Conservation (phyloP, 2,888 invertebrate genomes). For the Athripsodes cinereus region DNA sequence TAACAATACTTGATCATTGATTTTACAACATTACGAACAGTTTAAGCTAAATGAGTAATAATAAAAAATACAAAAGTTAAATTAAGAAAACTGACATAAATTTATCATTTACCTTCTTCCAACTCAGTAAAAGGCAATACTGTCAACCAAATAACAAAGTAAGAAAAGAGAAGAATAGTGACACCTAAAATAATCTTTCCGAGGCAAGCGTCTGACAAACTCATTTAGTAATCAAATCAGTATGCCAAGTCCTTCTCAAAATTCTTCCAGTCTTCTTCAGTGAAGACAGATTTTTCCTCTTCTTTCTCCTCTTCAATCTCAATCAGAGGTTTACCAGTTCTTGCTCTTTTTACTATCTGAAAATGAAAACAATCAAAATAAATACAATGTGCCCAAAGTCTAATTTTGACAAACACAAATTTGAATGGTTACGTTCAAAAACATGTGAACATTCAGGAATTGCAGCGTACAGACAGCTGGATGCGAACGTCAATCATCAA, state of each 20-base stretch:
- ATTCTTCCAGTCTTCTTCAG: constrained; percentile 61
- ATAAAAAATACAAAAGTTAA: no score
- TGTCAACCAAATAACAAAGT: constrained; percentile 61
- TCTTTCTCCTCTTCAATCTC: constrained; percentile 40
- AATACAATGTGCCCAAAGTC: no score
- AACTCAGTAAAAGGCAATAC: constrained; percentile 61
- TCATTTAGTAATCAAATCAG: constrained; percentile 45
- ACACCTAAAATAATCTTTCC: constrained; percentile 54
- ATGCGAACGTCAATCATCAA: no score
- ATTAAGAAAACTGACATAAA: no score
- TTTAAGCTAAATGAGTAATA: no score
- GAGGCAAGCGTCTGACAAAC: constrained; percentile 49
- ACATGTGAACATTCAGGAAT: no score
- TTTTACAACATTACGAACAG: neutral
- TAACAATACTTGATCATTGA: neutral
- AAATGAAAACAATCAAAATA: constrained; percentile 29
- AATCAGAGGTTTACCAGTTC: constrained; percentile 44
- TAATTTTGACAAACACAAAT: no score
- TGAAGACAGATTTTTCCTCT: constrained; percentile 57
- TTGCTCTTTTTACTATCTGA: constrained; percentile 54
- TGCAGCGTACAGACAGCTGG: no score
- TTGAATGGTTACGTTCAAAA: no score
- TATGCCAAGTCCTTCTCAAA: constrained; percentile 62
- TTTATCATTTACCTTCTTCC: constrained; percentile 54
- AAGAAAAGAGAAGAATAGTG: constrained; percentile 47